Conservation (phyloP, 2,888 invertebrate genomes). For the Cryptocheilus praepositus region DNA sequence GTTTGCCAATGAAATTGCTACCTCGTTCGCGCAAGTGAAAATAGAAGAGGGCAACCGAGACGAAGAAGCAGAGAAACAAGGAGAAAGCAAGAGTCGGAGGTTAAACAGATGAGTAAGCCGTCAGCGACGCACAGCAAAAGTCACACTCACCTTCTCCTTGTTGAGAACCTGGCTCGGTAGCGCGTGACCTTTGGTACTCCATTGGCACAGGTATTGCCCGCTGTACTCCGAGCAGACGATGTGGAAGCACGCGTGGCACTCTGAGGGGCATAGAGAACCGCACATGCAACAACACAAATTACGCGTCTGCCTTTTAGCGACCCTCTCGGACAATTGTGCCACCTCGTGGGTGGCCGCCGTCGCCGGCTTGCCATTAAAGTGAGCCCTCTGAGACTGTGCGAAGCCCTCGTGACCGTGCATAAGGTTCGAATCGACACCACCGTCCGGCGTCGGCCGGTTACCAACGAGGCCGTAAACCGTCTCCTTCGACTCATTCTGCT, state of each 20-base stretch:
- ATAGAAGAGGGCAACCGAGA: neutral
- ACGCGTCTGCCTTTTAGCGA: constrained; percentile 19
- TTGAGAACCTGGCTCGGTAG: constrained; percentile 68
- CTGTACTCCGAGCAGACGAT: constrained; percentile 76
- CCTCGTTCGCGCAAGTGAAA: neutral
- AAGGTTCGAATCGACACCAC: constrained; percentile 13
- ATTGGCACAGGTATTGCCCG: constrained; percentile 71
- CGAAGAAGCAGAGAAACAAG: neutral
- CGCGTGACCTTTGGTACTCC: constrained; percentile 71
- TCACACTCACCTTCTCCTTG: constrained; percentile 68
- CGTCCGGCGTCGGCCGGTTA: neutral
- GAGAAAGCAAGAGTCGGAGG: constrained; percentile 1
- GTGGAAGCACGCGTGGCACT: constrained; percentile 82
- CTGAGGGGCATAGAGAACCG: constrained; percentile 79
- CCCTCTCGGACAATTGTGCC: constrained; percentile 18
- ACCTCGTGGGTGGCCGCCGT: constrained; percentile 21
- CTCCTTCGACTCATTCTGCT: constrained; percentile 19
- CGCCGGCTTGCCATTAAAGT: constrained; percentile 23
- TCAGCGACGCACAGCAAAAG: neutral
- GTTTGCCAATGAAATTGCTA: too few relatives aligned
- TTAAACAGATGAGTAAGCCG: neutral
- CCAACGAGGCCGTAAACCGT: neutral
- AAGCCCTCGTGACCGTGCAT: constrained; percentile 9
- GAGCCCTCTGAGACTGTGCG: constrained; percentile 3
- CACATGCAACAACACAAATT: constrained; percentile 79